These are phyloP conservation scores for Atractosteus spatula DNA, from an alignment of 2,113 vertebrate genomes.

Conservation along the genomic window DNA sequence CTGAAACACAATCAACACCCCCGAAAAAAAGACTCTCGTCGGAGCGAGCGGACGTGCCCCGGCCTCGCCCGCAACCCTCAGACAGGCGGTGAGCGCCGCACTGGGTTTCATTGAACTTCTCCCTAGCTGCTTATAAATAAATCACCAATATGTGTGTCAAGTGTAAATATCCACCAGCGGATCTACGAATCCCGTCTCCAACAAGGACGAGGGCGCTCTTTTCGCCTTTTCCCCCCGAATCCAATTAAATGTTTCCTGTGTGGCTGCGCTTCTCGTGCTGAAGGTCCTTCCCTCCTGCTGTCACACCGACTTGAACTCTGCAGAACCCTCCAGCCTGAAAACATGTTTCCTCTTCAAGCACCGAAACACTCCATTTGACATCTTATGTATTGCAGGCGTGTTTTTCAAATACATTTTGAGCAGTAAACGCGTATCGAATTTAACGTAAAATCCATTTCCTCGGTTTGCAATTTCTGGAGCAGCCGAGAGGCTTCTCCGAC, in stretches of 20 bases:
- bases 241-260: slow-evolving; percentile 74
- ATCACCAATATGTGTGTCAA: slow-evolving; percentile 40
- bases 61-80: rapidly evolving
- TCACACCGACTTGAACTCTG: slow-evolving; percentile 63
- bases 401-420: no score
- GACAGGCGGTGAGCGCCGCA: rapidly evolving
- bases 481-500: no score
- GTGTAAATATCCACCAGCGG: slow-evolving; percentile 41
- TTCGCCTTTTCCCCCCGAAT: slow-evolving; percentile 51
- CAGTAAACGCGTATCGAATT: no score
- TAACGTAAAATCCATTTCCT: no score
- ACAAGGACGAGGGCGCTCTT: slow-evolving; percentile 53
- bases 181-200: slow-evolving; percentile 50
- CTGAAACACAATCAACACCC: not conserved
- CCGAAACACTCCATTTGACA: slow-evolving; percentile 22
- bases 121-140: slow-evolving; percentile 56
- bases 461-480: no score
- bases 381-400: no score
- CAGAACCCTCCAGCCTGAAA: slow-evolving; percentile 62
- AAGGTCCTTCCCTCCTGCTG: not conserved
- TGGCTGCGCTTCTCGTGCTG: slow-evolving; percentile 62
- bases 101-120: slow-evolving; percentile 20
- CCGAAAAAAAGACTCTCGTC: slow-evolving; percentile 68
- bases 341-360: slow-evolving; percentile 74
- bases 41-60: slow-evolving; percentile 34